Evolutionary conservation across 2,888 invertebrate species (phyloP).

Genomic region (Lasioglossum morio): DNA sequence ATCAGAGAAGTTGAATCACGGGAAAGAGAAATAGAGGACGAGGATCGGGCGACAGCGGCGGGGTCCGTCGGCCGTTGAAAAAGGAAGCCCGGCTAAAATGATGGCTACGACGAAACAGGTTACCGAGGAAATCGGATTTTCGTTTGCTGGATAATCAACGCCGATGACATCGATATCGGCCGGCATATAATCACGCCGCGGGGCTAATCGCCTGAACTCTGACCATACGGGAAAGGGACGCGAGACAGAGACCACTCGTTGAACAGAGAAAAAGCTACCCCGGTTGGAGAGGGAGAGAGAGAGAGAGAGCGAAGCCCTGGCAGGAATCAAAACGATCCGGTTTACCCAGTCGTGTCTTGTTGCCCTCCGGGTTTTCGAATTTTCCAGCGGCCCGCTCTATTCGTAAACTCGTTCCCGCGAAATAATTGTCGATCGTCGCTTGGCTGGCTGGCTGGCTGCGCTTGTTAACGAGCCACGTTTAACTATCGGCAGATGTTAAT

Average conservation of each 20-base stretch:
- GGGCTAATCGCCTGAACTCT: slow-evolving; percentile 68
- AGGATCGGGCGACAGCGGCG: background rate
- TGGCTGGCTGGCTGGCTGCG: slow-evolving; percentile 37
- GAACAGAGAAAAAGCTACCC: background rate
- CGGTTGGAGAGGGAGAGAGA: background rate
- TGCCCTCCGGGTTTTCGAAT: slow-evolving; percentile 66
- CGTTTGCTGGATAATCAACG: slow-evolving; percentile 72
- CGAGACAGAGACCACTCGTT: background rate
- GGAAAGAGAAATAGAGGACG: slow-evolving; percentile 4
- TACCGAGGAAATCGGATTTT: slow-evolving; percentile 69
- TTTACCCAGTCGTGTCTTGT: slow-evolving; percentile 37
- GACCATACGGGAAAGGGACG: slow-evolving; percentile 40
- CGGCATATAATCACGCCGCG: slow-evolving; percentile 66
- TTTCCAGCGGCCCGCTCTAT: slow-evolving; percentile 57
- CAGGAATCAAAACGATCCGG: slow-evolving; percentile 53
- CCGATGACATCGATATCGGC: slow-evolving; percentile 72
- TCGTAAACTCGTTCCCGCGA: slow-evolving; percentile 67
- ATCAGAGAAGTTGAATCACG: slow-evolving; percentile 2
- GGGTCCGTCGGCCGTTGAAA: background rate
- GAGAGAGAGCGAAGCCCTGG: background rate
- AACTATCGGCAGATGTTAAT: slow-evolving; percentile 54
- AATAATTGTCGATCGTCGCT: slow-evolving; percentile 64
- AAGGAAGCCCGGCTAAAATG: slow-evolving; percentile 35
- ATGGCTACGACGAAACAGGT: slow-evolving; percentile 38
- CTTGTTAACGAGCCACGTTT: slow-evolving; percentile 52